These are phyloP conservation scores for Eupithecia tripunctaria DNA, from an alignment of 2,888 invertebrate genomes.

Conservation along the genomic window DNA sequence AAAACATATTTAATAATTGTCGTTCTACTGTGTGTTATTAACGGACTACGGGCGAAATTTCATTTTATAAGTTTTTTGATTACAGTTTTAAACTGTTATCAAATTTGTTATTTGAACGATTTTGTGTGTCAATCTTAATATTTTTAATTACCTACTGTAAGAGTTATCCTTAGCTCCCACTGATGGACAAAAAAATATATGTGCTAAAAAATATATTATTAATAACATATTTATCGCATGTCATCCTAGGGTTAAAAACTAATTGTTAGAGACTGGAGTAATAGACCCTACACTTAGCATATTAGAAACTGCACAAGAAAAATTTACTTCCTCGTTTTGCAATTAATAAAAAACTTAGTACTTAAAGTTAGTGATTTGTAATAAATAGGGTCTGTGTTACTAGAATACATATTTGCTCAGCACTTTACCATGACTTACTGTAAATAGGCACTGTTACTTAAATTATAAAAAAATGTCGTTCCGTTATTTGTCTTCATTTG, in stretches of 20 bases:
- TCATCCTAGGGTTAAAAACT: not conserved
- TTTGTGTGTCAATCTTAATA: not conserved
- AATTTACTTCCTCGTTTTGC: not conserved
- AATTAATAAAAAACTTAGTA: not conserved
- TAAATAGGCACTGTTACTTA: not conserved
- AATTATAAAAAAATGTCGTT: not conserved
- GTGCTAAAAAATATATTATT: not conserved
- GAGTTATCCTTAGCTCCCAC: not conserved
- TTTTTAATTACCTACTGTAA: not conserved
- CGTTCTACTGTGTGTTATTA: not conserved
- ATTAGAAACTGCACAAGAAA: conserved; percentile 6
- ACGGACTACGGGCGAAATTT: too few relatives aligned
- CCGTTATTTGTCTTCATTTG: not conserved
- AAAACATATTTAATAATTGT: not conserved
- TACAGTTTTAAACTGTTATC: not conserved
- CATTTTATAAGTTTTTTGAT: too few relatives aligned
- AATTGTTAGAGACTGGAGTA: not conserved
- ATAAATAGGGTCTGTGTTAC: not conserved
- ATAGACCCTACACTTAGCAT: not conserved
- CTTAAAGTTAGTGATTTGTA: not conserved
- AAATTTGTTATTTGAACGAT: not conserved
- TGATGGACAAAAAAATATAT: too few relatives aligned
- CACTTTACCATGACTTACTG: conserved; percentile 11
- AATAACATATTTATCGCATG: not conserved
- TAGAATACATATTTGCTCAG: conserved; percentile 6